These are phyloP conservation scores for Drosophila sproati DNA, from an alignment of 1,140 invertebrate species.

Conservation along the genomic window DNA sequence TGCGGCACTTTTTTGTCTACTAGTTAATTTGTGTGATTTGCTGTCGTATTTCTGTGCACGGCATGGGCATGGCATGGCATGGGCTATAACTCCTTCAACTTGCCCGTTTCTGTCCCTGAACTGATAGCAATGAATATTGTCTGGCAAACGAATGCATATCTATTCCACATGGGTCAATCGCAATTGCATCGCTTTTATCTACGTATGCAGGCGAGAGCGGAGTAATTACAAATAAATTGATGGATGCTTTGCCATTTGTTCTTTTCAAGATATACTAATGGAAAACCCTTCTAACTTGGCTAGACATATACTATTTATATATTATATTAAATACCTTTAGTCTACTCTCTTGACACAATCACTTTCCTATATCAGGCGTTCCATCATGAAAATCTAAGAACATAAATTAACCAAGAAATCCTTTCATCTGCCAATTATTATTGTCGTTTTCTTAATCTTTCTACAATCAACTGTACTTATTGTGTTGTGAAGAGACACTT, in stretches of 20 bases:
- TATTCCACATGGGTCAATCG: conserved; percentile 27
- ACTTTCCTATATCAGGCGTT: no score
- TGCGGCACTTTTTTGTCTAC: background rate
- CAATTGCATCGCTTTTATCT: conserved; percentile 22
- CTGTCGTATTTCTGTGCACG: no score
- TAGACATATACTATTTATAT: no score
- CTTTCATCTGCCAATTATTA: no score
- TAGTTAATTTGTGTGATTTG: no score
- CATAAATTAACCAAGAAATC: no score
- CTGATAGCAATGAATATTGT: background rate
- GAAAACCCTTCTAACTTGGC: background rate
- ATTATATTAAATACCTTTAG: background rate
- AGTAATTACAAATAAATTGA: conserved; percentile 2
- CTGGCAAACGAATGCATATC: conserved; percentile 1
- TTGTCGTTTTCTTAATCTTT: background rate
- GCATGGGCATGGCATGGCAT: no score
- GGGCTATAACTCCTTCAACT: background rate
- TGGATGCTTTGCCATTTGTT: background rate
- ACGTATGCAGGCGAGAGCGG: background rate
- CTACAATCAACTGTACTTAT: background rate
- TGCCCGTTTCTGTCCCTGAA: background rate
- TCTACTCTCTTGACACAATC: background rate
- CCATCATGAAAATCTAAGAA: no score
- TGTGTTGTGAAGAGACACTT: background rate
- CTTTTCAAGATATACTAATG: background rate